Evolutionary conservation across 2,113 vertebrate genomes (phyloP), one percentile per base, ranked within the genome.

Genomic region (Chrysemys picta): DNA sequence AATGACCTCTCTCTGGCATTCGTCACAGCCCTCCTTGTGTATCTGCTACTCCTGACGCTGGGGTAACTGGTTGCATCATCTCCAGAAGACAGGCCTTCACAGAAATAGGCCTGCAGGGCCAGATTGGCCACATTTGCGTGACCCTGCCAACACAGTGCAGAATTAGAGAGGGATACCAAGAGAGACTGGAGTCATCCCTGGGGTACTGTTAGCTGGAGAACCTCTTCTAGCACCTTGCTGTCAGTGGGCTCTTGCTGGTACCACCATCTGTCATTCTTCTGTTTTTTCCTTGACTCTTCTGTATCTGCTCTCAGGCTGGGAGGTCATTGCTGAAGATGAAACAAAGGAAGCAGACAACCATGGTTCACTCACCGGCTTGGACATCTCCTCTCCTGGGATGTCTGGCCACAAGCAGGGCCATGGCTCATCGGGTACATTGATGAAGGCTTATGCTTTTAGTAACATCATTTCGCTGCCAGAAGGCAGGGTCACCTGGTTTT

Each of bases 251-350:
- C 4, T n/a, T 94, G 88, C 93, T 52, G 56, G 24, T 80, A 76
- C n/a, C 80, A 27, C 8, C 35, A 17, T 78, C 62, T 94, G 75
- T 69, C 88, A 29, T 19, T 5, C 53, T 93, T 83, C 10, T 94
- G 14, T 11, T 65, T 97, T 97, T 97, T 94, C 98, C 97, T 99
- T 99, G 97, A 99, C 98, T 93, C 2, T 0, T 21, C 69, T 85
- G 14, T 59, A 57, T 42, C 25, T 83, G 52, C 31, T 88, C 62
- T 92, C 94, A 99, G 99, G 99, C 84, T 99, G 99, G 99, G 99
- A 99, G 96, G 97, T 99, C 27, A 99, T 99, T 89, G 98, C 97
- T 78, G 99, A 99, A 97, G 99, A 99, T 93, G 99, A 99, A 96
- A 98, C 98, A 10, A 99, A 99, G 95, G 99, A 99, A 97, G 97